Base-by-base conservation (phyloP, 2,113 vertebrate species). In the Terrapene triunguis region DNA sequence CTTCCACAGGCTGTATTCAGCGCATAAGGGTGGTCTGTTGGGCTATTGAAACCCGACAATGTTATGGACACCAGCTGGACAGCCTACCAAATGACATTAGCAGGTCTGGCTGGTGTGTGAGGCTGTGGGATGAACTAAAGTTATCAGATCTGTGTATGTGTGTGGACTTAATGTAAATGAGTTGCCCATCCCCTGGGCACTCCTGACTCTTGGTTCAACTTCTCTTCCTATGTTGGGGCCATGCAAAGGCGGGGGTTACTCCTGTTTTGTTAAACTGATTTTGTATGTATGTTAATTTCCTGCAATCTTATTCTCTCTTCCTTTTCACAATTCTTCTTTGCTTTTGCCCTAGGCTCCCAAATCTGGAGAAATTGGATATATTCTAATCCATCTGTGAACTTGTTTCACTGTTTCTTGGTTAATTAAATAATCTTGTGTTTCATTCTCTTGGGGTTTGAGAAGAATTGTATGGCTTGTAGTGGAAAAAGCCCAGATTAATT, bases 91-190 rank as follows among this genome's bases (percentile, higher is more conserved):
- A n/a, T 69, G 62, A 69, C 35, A 17, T 19, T 38, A 22, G 1
- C 47, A 35, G 42, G n/a, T 35, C 42, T 65, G 79, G n/a, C 80
- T 48, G 48, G 47, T 78, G 79, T 25, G 59, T 0, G 0, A 16
- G 65, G 19, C 57, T 72, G 62, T 74, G 87, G 21, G 78, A 35
- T 35, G 79, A 25, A 50, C 0, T 0, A 48, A 24, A n/a, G 0
- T 0, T 35, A 87, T 16, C 50, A 12, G 21, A 48, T 79, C 47
- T 0, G 0, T 11, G 82, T 0, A 0, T 2, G 0, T 78, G 54
- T 44, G 6, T n/a, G 76, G 55, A 12, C 86, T 84, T 32, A 12
- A 6, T 22, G 42, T 57, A 29, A 1, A 1, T 16, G 53, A 91
- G 32, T 82, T 89, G 80, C 44, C 69, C 38, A 55, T 44, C 57